Base-by-base conservation (phyloP, 2,113 vertebrate genomes). In the Pachypanchax playfairii region DNA sequence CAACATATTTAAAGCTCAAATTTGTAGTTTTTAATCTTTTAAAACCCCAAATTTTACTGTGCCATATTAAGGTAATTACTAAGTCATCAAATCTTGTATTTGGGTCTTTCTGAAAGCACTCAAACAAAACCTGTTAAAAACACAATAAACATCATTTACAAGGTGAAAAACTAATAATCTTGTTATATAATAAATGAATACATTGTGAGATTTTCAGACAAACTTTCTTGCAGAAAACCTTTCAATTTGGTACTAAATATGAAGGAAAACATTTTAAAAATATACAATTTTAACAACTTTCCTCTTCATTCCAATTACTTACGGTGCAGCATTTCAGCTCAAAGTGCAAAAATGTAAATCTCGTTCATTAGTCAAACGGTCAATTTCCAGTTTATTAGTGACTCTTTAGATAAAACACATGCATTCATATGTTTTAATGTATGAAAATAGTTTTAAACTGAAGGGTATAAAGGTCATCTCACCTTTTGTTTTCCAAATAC, bases 261-360 rank as follows among this genome's bases (percentile, higher is more conserved):
- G 22, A 24, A 18, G 14, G 4, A 47, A 38, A 47, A 28, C 11
- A 48, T 15, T 35, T 17, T 14, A 41, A 10, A 9, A 3, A 36
- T 17, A 17, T 25, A 55, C 4, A 22, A 22, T 9, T 12, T 12
- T 13, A 53, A 31, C 17, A 26, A 4, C 25, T 56, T 31, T 20
- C 38, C 5, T 24, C 24, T 48, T 41, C 38, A 43, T 0, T 50
- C n/a, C 33, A 42, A 13, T 15, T 3, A 49, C 11, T 28, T n/a
- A n/a, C n/a, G n/a, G 1, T 26, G 14, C 29, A 35, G 31, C 17
- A 31, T 22, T 31, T 53, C 49, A 52, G 15, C 28, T 53, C 14
- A 21, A 65, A 47, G 62, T 53, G 52, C 42, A 15, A 1, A 36
- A 48, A 48, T 25, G 18, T 52, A 12, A 26, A 26, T 20, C 41